These are phyloP conservation scores for Menidia beryllina DNA, from an alignment of 2,113 vertebrate species.

Conservation along the genomic window DNA sequence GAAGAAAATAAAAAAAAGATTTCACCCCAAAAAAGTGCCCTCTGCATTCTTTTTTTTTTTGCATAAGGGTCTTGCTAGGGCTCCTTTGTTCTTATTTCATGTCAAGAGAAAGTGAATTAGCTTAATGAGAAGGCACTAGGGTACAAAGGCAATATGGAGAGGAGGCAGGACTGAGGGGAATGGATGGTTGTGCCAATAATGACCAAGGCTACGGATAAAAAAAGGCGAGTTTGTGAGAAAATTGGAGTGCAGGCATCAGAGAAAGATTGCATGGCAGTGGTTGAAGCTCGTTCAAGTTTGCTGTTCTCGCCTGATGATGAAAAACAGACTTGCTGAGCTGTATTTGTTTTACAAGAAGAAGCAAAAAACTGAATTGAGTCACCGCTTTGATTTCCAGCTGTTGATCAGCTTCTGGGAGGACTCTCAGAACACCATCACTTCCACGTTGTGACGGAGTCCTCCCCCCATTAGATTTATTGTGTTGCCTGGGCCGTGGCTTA, in stretches of 20 bases:
- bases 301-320: constrained; percentile 23
- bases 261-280: constrained; percentile 21
- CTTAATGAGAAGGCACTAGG: constrained; percentile 59
- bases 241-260: constrained; percentile 18
- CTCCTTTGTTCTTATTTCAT: constrained; percentile 71
- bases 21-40: too few relatives aligned
- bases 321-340: constrained; percentile 1
- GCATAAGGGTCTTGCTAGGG: constrained; percentile 9
- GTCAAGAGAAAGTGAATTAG: constrained; percentile 58
- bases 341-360: too few relatives aligned
- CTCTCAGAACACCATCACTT: constrained; percentile 33
- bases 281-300: constrained; percentile 17
- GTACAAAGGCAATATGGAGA: constrained; percentile 62
- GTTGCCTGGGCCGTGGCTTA: constrained; percentile 60
- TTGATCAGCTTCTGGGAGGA: constrained; percentile 48
- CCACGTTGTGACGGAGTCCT: constrained; percentile 35
- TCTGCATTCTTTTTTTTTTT: constrained; percentile 9
- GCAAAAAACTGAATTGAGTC: constrained; percentile 35
- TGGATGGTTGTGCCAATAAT: constrained; percentile 19
- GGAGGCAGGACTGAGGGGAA: constrained; percentile 20
- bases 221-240: constrained; percentile 30
- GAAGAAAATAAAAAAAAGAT: too few relatives aligned
- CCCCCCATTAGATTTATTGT: constrained; percentile 59
- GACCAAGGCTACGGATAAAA: constrained; percentile 42
- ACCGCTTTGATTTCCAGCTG: constrained; percentile 18